Evolutionary conservation across 2,113 vertebrate species (phyloP).

Genomic region (Pachycephala philippinensis): DNA sequence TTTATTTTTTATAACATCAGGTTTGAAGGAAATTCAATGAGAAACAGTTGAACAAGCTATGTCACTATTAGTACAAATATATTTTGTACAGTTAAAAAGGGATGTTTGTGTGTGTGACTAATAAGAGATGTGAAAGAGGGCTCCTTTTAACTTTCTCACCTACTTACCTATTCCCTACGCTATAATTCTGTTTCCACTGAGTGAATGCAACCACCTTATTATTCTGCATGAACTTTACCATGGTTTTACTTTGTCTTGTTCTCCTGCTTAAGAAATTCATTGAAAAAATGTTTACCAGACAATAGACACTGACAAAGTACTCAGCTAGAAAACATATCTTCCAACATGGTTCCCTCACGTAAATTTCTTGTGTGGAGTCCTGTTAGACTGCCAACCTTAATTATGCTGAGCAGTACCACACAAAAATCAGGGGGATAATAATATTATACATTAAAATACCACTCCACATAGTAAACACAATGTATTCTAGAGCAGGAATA

Average conservation of each 20-base stretch:
- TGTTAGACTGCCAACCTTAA: not conserved
- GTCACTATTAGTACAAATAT: not conserved
- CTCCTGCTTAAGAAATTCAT: not conserved
- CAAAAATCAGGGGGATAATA: not conserved
- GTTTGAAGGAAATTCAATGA: not conserved
- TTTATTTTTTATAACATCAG: not conserved
- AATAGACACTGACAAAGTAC: not conserved
- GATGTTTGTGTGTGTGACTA: accelerated
- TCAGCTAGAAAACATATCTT: not conserved
- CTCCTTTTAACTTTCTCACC: not conserved
- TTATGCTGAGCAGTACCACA: not conserved
- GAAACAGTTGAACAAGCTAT: not conserved
- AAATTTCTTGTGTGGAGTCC: not conserved
- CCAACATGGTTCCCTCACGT: not conserved
- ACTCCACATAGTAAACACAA: not conserved
- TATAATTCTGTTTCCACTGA: not conserved
- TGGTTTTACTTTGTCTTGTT: not conserved
- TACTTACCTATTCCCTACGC: not conserved
- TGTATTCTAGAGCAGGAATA: not conserved
- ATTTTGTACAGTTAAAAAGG: not conserved
- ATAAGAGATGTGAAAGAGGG: not conserved
- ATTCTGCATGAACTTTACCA: not conserved
- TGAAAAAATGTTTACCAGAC: not conserved
- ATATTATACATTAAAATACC: not conserved
- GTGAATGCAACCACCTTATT: not conserved